Evolutionary conservation across 1,140 invertebrate species (phyloP).

Genomic region (Achroia grisella): DNA sequence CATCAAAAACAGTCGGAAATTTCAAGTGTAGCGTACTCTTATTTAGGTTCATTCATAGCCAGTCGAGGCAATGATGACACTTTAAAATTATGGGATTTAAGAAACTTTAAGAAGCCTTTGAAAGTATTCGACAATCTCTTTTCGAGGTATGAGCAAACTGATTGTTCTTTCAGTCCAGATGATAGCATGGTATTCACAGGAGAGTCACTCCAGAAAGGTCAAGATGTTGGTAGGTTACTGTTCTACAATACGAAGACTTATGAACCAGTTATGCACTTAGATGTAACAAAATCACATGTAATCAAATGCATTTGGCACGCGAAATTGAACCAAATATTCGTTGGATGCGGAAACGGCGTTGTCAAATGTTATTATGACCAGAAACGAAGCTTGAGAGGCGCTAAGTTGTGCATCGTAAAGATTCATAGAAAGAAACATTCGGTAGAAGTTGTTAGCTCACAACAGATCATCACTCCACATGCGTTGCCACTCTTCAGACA

Average conservation of each 20-base stretch:
- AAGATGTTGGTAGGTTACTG: conserved; percentile 82
- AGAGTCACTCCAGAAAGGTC: conserved; percentile 83
- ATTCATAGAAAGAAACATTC: conserved; percentile 85
- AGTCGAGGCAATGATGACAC: conserved; percentile 94
- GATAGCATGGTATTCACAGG: conserved; percentile 93
- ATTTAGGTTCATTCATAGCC: conserved; percentile 86
- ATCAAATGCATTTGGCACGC: conserved; percentile 97
- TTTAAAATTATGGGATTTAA: conserved; percentile 95
- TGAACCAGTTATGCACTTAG: conserved; percentile 82
- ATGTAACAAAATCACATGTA: conserved; percentile 86
- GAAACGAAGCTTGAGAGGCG: conserved; percentile 89
- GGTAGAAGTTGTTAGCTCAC: conserved; percentile 89
- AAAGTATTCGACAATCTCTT: conserved; percentile 81
- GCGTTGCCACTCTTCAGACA: conserved; percentile 96
- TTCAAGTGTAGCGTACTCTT: conserved; percentile 90
- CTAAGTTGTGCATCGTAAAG: conserved; percentile 92
- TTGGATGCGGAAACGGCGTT: conserved; percentile 92
- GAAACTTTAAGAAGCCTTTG: conserved; percentile 87
- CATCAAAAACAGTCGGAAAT: conserved; percentile 90
- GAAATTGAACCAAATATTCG: conserved; percentile 96
- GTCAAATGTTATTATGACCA: conserved; percentile 95
- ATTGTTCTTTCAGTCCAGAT: conserved; percentile 96
- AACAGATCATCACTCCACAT: conserved; percentile 98
- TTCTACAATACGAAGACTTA: conserved; percentile 90
- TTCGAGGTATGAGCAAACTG: conserved; percentile 92